Base-by-base conservation (phyloP, 2,113 vertebrate species). In the Elaphurus davidianus region DNA sequence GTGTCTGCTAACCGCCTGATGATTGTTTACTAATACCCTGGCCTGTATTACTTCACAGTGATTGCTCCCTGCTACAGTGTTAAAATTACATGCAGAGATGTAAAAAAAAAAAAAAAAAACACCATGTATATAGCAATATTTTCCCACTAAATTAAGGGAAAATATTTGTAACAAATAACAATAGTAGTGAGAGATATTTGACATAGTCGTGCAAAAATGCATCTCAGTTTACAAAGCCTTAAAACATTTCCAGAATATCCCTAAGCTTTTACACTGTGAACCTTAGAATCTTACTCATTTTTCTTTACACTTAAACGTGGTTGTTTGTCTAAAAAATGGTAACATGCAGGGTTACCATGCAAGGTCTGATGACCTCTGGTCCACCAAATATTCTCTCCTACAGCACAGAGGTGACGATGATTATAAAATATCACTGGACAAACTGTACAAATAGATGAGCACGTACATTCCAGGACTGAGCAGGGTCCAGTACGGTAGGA, bases 401-500 rank as follows among this genome's bases (percentile, higher is more conserved):
- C 45, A 97, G 98, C 16, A 99, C 64, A 12, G 99, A 99, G 40
- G 99, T 98, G 25, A 98, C 4, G 98, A 99, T 90, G 57, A 99
- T 52, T 40, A 99, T 95, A 60, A 99, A 99, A 98, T 99, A 99
- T 99, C 99, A 98, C 43, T 99, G 98, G 17, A 99, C 98, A 0
- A 99, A 59, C 98, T 98, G 98, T 98, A 99, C 30, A 99, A 97
- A 98, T 99, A 99, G 81, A 99, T 98, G 93, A 99, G 98, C 0
- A 97, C 93, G 4, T 99, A 98, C 98, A 98, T 98, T 12, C 98
- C 98, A 36, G 98, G 92, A 1, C 99, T 99, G 98, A 99, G 99
- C 92, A 97, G 50, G 3, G 98, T 99, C 99, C 99, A 99, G 82
- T 99, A 99, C 0, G 99, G 97, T 15, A 99, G 98, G 99, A 99